Evolutionary conservation across 2,888 invertebrate species (phyloP), one percentile per base, ranked within the genome.

Genomic region (Dicranocentrus wangi): DNA sequence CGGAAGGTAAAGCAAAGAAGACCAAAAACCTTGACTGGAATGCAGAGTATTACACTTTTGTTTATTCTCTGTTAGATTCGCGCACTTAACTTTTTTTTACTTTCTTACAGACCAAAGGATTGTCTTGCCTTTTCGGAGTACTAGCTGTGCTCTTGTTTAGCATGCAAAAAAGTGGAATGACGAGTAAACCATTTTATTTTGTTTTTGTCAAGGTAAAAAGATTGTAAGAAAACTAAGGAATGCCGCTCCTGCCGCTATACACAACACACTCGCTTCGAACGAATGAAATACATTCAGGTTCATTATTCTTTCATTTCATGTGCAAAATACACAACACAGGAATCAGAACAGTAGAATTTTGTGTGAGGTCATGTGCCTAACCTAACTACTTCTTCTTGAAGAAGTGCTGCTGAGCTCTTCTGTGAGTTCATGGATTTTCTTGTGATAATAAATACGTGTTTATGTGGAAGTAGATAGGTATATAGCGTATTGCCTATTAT

Each of bases 361-460:
- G 53, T 61, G 61, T 19, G 72, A 72, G 72, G 72, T 72, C 72
- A 72, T 72, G 28, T 63, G 61, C 63, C 72, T 72, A 63, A 47
- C 71, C 60, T 28, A 71, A 61, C 47, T 21, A 60, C 10, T 61
- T 39, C 21, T 32, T 32, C 32, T 32, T 32, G 5, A 32, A 32
- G 32, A 32, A 32, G 32, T 32, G 32, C 3, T 7, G 32, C 32
- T 32, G n/a, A n/a, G 32, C 32, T 23, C 55, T 8, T 5, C 51
- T 55, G 55, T 42, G 70, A 58, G 70, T 58, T 70, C 70, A 70
- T 70, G 70, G 70, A 70, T 70, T 58, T 19, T 32, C 21, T 39
- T 61, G 2, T 55, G 13, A 58, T 23, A 23, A 8, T 13, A 58
- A 58, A 8, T 23, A 58, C 25, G 58, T 58, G 21, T 58, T n/a